These are phyloP conservation scores for Caenorhabditis remanei DNA, from an alignment of 1,140 invertebrate species.

Conservation along the genomic window DNA sequence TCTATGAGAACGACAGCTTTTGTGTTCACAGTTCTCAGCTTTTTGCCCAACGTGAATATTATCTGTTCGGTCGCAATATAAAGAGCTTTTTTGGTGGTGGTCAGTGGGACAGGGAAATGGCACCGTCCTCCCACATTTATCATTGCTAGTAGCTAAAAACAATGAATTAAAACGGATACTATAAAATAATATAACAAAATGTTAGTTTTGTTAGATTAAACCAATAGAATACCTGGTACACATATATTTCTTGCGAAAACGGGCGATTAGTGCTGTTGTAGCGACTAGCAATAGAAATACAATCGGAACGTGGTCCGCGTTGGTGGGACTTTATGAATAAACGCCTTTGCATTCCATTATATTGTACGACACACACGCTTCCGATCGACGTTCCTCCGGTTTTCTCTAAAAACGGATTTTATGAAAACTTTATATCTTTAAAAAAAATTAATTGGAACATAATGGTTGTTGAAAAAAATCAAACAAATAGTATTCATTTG, in stretches of 20 bases:
- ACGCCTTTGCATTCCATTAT: too few relatives aligned
- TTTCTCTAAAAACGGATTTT: neutral
- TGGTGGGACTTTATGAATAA: neutral
- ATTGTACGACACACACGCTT: neutral
- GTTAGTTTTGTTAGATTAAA: neutral
- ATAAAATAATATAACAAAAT: too few relatives aligned
- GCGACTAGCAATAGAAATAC: neutral
- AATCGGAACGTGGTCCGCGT: neutral
- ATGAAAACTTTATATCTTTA: neutral
- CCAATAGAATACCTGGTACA: constrained; percentile 3
- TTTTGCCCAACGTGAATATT: neutral
- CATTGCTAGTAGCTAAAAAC: neutral
- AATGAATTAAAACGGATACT: neutral
- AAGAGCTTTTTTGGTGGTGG: neutral
- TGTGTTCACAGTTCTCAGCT: neutral
- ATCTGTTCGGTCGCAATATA: neutral
- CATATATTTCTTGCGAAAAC: neutral
- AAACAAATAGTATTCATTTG: too few relatives aligned
- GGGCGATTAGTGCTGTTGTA: neutral
- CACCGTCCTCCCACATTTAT: neutral
- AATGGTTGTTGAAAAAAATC: too few relatives aligned
- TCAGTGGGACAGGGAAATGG: neutral
- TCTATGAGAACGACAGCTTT: neutral
- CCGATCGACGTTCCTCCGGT: neutral
- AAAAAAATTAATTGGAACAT: too few relatives aligned